phyloP scores from a whole-genome alignment of 1,140 invertebrate genomes.

The Riptortus pedestris region DNA sequence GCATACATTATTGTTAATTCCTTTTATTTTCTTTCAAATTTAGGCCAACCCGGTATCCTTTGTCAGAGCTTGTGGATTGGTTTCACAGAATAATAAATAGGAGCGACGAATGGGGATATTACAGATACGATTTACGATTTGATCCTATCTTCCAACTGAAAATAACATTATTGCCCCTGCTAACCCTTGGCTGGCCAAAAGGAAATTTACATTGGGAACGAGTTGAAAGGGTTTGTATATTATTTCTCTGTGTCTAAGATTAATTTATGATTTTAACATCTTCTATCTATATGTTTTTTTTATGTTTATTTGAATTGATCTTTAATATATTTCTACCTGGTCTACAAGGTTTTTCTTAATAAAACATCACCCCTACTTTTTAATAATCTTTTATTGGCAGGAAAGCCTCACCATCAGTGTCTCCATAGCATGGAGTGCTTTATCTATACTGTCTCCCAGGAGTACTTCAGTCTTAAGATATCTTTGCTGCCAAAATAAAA shows the following conservation, averaged over 20 bases:
- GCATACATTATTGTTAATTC: background rate
- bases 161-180: constrained; percentile 47
- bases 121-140: constrained; percentile 55
- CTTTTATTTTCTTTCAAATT: constrained; percentile 31
- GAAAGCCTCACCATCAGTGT: too few relatives aligned
- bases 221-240: constrained; percentile 58
- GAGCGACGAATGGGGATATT: constrained; percentile 48
- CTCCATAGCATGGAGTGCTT: too few relatives aligned
- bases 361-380: too few relatives aligned
- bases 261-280: too few relatives aligned
- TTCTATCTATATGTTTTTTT: too few relatives aligned
- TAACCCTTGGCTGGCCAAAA: constrained; percentile 50
- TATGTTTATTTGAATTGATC: too few relatives aligned
- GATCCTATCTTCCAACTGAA: constrained; percentile 57
- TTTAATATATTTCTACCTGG: too few relatives aligned
- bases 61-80: constrained; percentile 70
- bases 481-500: too few relatives aligned
- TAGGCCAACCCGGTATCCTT: constrained; percentile 69
- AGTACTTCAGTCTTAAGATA: too few relatives aligned
- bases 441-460: too few relatives aligned
- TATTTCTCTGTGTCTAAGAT: background rate
- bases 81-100: constrained; percentile 62
- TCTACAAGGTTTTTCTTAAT: too few relatives aligned
- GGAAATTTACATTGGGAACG: constrained; percentile 61
- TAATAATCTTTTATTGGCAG: too few relatives aligned